Evolutionary conservation across 1,140 invertebrate genomes (phyloP), one percentile per base, ranked within the genome.

Genomic region (Globodera rostochiensis): DNA sequence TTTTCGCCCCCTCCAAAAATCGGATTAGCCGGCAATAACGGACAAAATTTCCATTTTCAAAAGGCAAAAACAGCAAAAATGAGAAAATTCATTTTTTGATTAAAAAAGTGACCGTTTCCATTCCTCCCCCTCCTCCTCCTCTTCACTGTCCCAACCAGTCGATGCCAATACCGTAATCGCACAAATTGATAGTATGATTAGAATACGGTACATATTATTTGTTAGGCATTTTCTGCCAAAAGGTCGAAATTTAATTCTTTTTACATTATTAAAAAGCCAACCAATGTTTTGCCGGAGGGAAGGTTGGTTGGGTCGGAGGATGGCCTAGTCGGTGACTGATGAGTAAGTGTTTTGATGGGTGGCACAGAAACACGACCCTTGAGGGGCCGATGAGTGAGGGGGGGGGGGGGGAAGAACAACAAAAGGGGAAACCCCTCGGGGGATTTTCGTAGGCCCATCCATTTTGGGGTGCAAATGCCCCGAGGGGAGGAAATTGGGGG

Each of bases 271-370:
- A 36, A 36, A 36, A 36, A 36, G 1, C 36, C 36, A 36, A 36
- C 36, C 2, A 36, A 36, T 36, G 36, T 36, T 36, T 36, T 36
- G 36, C 36, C 2, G 36, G 36, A 36, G 36, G 36, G 36, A 36
- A 36, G 36, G 36, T 36, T 36, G 36, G 36, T 36, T 36, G 1
- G 36, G 36, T 36, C 36, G 36, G 36, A 36, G 36, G 36, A 36
- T 36, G 36, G 36, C 36, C 36, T 36, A 36, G 11, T 53, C 7
- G 50, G 50, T 53, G 50, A 53, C 50, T 64, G 13, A 19, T 64
- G 57, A 60, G 57, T 60, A 60, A 64, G 57, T 64, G 57, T 64
- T 64, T 64, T 64, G 57, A 64, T 64, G 57, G 57, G 57, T 64
- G 57, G 19, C 13, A 64, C 11, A 64, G 5, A 64, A 64, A 6